phyloP scores from a whole-genome alignment of 2,888 invertebrate species.

The Troides aeacus region DNA sequence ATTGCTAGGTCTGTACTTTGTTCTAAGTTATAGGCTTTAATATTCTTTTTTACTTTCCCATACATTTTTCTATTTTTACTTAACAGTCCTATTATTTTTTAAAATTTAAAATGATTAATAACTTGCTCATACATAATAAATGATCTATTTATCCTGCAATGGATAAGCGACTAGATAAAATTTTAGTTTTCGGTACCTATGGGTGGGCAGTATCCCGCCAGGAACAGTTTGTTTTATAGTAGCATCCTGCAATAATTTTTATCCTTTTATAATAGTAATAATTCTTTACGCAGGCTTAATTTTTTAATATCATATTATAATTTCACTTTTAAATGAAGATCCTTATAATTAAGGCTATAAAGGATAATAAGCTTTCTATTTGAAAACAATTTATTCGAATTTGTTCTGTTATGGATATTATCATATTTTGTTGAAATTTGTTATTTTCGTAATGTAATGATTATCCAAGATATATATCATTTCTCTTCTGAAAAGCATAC shows the following conservation, averaged over 20 bases:
- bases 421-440: background rate
- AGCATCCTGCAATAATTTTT: constrained; percentile 46
- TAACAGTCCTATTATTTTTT: too few relatives aligned
- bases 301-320: constrained; percentile 8
- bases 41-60: too few relatives aligned
- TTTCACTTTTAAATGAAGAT: constrained; percentile 4
- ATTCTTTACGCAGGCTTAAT: constrained; percentile 8
- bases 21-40: too few relatives aligned
- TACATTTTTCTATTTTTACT: too few relatives aligned
- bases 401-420: background rate
- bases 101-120: too few relatives aligned
- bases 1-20: too few relatives aligned
- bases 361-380: constrained; percentile 10
- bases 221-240: constrained; percentile 49
- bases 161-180: constrained; percentile 9
- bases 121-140: too few relatives aligned
- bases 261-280: constrained; percentile 29
- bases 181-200: constrained; percentile 58
- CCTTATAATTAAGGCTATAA: background rate
- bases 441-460: background rate
- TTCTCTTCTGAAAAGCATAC: too few relatives aligned
- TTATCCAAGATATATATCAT: too few relatives aligned
- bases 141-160: constrained; percentile 17
- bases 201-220: constrained; percentile 60
- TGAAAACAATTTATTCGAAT: background rate